Base-by-base conservation (phyloP, 2,888 invertebrate genomes). In the Melanostoma mellinum region DNA sequence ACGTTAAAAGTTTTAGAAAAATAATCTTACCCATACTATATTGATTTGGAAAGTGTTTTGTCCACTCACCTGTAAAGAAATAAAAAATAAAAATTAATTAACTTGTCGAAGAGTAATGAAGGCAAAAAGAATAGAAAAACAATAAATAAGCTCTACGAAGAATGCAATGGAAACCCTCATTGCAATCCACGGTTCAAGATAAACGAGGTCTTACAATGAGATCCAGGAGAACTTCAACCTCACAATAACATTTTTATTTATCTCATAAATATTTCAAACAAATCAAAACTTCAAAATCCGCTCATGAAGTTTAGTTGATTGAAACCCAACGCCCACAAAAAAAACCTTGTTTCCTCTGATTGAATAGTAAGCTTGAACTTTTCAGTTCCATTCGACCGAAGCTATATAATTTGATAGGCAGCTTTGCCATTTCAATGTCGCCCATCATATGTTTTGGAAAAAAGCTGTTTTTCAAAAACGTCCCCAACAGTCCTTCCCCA, bases 21-120 rank as follows among this genome's bases (percentile, higher is more conserved):
- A 50, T 42, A 4, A 9, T 77, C 81, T 81, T 81, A 81, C 81
- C 81, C 77, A 81, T 81, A 77, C 77, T 77, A 81, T 60, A 77
- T 60, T 77, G 81, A 63, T 77, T 77, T 77, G 81, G 81, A 73
- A 81, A 81, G 81, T 81, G 81, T 72, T 77, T 81, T 72, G 81
- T 81, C 81, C 77, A 81, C 81, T 81, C 81, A 81, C 81, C 81
- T 81, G 72, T 30, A 76, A 76, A n/a, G 36, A 35, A 65, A 46
- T 8, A 30, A 6, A 68, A 42, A 32, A 8, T 33, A 36, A 42
- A 44, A 65, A 42, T 32, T 10, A 36, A 56, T 30, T 48, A 10
- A 0, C 20, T 20, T 20, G 20, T 20, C 20, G 1, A 20, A 20
- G 20, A 48, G 3, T 55, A 32, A 9, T 33, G 35, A n/a, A n/a